Percentiles rank a stretch among this genome's conserved stretches.
Evolutionary conservation across 2,888 invertebrate genomes (phyloP).

Genomic region (Agrotis exclamationis): DNA sequence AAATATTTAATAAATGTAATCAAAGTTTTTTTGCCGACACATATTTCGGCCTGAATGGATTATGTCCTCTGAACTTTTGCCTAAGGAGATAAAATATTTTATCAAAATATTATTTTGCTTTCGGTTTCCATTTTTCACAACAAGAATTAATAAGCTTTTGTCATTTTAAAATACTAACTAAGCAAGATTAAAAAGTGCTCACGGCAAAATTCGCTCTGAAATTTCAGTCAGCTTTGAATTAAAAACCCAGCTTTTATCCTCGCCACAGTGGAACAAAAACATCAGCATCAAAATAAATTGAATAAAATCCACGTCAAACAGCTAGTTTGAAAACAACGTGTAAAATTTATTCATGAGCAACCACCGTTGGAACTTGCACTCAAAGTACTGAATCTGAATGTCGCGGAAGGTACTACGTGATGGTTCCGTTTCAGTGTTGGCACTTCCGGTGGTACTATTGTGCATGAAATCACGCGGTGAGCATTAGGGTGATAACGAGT

Average conservation of each 20-base stretch:
- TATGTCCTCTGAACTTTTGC: too few species aligned
- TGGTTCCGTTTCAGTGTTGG: conserved; percentile 67
- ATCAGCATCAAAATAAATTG: conserved; percentile 48
- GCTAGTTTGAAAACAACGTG: conserved; percentile 69
- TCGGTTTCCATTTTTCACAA: too few species aligned
- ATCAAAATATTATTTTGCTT: too few species aligned
- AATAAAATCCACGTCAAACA: conserved; percentile 58
- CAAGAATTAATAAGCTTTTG: too few species aligned
- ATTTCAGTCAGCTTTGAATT: not conserved
- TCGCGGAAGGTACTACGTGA: conserved; percentile 72
- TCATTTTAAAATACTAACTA: not conserved
- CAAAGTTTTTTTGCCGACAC: too few species aligned
- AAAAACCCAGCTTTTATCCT: conserved; percentile 12
- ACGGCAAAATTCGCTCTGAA: not conserved
- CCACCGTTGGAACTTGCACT: conserved; percentile 66
- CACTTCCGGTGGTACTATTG: conserved; percentile 56
- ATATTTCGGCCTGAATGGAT: too few species aligned
- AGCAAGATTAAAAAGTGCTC: not conserved
- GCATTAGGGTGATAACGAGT: conserved; percentile 33
- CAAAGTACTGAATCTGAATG: conserved; percentile 76
- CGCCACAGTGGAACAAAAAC: conserved; percentile 32
- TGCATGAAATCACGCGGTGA: conserved; percentile 8
- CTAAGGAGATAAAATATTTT: too few species aligned
- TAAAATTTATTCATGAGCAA: conserved; percentile 75
- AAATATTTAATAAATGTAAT: too few species aligned